These are phyloP conservation scores for Trigoniulus corallinus DNA, from an alignment of 1,140 invertebrate species.

Conservation along the genomic window DNA sequence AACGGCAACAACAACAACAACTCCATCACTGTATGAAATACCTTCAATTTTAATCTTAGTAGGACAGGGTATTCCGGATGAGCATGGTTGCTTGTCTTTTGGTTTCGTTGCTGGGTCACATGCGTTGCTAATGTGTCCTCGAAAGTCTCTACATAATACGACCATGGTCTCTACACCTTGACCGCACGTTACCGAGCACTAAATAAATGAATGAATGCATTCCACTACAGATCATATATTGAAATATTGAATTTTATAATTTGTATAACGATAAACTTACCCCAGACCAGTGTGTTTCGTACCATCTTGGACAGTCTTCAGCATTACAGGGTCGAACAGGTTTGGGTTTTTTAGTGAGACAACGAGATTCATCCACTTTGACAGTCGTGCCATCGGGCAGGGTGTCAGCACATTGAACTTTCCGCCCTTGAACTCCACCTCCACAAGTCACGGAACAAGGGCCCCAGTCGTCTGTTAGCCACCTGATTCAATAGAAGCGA, in stretches of 20 bases:
- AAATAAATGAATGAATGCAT: conserved; percentile 14
- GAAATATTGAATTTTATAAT: no score
- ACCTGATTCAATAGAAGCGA: conserved; percentile 39
- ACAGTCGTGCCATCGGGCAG: conserved; percentile 38
- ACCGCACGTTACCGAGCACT: conserved; percentile 79
- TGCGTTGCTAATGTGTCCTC: conserved; percentile 29
- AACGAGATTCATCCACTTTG: conserved; percentile 36
- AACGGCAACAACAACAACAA: no score
- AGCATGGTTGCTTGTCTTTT: conserved; percentile 39
- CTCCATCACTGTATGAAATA: no score
- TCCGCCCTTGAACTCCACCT: conserved; percentile 51
- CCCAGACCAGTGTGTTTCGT: conserved; percentile 64
- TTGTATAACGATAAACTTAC: conserved; percentile 42
- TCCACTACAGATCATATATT: neutral
- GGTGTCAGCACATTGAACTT: conserved; percentile 57
- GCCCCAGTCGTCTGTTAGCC: conserved; percentile 77
- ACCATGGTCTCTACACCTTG: conserved; percentile 57
- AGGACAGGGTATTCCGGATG: conserved; percentile 45
- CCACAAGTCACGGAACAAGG: conserved; percentile 66
- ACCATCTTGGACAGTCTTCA: conserved; percentile 63
- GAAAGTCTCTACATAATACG: conserved; percentile 53
- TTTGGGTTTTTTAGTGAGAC: conserved; percentile 41
- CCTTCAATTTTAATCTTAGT: conserved; percentile 3
- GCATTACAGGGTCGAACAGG: conserved; percentile 61
- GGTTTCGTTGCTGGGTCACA: conserved; percentile 38